phyloP scores from a whole-genome alignment of 35 echinoderm and acorn worm genomes.

The Patiria miniata region DNA sequence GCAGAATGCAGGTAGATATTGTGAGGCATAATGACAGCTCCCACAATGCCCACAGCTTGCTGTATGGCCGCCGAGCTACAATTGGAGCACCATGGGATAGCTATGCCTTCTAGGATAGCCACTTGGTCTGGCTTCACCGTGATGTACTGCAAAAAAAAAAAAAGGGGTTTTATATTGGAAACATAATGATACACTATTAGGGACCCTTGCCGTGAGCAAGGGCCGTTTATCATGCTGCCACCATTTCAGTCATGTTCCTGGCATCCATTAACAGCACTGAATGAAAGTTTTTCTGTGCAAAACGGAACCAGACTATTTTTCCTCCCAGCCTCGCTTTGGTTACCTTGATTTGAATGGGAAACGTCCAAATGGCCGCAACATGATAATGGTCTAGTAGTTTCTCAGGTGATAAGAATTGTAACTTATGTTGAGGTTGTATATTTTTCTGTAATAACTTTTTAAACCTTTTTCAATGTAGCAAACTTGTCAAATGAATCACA shows the following conservation, averaged over 20 bases:
- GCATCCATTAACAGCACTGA: neutral
- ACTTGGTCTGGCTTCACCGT: slow-evolving; percentile 67
- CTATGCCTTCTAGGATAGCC: slow-evolving; percentile 72
- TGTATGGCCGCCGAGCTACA: slow-evolving; percentile 51
- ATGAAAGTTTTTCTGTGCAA: neutral
- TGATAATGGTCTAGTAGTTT: no score
- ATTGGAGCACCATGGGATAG: slow-evolving; percentile 64
- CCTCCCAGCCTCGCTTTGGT: neutral
- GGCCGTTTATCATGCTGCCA: no score
- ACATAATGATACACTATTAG: neutral
- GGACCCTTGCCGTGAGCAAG: no score
- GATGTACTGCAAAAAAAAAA: slow-evolving; percentile 58
- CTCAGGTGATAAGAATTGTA: no score
- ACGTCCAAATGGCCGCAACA: no score
- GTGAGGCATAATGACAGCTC: slow-evolving; percentile 87
- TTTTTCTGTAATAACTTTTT: no score
- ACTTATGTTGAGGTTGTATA: no score
- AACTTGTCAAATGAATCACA: no score
- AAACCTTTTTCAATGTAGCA: no score
- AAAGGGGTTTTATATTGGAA: neutral
- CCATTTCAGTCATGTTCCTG: no score
- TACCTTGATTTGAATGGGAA: no score
- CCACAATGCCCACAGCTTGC: slow-evolving; percentile 76
- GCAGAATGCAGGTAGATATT: slow-evolving; percentile 88
- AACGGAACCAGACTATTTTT: no score